These are phyloP conservation scores for Gambelia wislizenii DNA, from an alignment of 2,797 vertebrate genomes.

Conservation along the genomic window DNA sequence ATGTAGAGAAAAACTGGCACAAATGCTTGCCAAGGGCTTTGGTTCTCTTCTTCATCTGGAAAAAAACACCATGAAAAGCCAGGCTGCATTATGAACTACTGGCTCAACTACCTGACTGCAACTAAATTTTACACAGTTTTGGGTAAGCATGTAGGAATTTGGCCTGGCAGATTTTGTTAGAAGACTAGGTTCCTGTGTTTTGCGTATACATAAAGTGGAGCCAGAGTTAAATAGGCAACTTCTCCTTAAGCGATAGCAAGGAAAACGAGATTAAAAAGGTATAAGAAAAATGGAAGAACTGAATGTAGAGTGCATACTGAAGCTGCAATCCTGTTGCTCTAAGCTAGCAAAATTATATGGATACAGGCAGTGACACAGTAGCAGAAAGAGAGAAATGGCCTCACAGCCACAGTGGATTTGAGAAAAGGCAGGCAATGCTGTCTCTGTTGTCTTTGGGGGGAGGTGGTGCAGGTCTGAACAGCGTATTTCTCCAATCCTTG, in stretches of 20 bases:
- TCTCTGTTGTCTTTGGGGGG: too few relatives aligned
- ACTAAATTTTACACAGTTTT: not conserved
- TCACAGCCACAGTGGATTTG: too few relatives aligned
- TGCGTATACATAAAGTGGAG: too few relatives aligned
- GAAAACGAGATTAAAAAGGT: constrained; percentile 1
- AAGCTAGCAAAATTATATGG: too few relatives aligned
- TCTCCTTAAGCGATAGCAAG: not conserved
- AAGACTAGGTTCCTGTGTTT: not conserved
- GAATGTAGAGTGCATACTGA: rapidly evolving
- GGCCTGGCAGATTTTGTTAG: not conserved
- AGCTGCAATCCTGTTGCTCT: too few relatives aligned
- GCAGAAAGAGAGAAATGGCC: too few relatives aligned
- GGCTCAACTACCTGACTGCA: too few relatives aligned
- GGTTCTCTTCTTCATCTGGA: not conserved
- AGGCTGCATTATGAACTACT: not conserved
- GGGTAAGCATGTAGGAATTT: not conserved
- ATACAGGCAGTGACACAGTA: too few relatives aligned
- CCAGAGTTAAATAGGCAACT: not conserved
- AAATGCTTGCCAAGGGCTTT: too few relatives aligned
- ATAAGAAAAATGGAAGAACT: not conserved
- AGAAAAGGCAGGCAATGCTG: too few relatives aligned
- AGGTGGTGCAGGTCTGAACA: too few relatives aligned
- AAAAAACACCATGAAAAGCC: not conserved
- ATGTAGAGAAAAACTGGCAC: not conserved
- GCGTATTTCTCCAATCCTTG: too few relatives aligned